A percentile compares a stretch with the other conserved stretches of the same genome.
These are phyloP conservation scores for Eulemur rubriventer DNA, from an alignment of 2,797 vertebrate species.

Conservation along the genomic window DNA sequence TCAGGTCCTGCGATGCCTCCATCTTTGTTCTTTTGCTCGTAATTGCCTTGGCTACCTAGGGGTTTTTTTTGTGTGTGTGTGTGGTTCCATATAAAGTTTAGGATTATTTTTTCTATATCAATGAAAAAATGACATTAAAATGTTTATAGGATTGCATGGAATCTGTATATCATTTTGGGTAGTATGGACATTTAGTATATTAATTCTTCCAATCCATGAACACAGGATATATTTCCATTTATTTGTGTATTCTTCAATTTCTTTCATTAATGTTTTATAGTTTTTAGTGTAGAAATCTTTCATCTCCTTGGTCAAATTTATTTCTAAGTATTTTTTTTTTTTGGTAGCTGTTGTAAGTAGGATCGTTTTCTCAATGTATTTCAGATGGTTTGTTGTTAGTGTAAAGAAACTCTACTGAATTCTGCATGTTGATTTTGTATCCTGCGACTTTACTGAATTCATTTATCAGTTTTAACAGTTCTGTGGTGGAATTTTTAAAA, in stretches of 20 bases:
- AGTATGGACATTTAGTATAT: not conserved
- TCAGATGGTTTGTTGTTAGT: not conserved
- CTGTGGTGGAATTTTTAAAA: not conserved
- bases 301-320: not conserved
- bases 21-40: not conserved
- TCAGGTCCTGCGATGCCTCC: too few species aligned
- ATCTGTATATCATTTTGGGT: not conserved
- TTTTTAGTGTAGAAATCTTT: not conserved
- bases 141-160: not conserved
- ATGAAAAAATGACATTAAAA: not conserved
- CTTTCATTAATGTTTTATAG: not conserved
- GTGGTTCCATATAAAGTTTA: too few species aligned
- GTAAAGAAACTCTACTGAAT: not conserved
- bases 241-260: not conserved
- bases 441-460: not conserved
- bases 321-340: not conserved
- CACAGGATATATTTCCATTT: not conserved
- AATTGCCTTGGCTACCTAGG: not conserved
- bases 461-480: not conserved
- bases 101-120: not conserved
- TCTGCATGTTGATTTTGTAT: not conserved
- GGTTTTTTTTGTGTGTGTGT: not conserved
- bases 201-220: not conserved
- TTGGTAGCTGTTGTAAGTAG: too few species aligned
- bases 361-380: not conserved